Evolutionary conservation across 2,797 vertebrate genomes (phyloP).

Genomic region (Chrosomus eos): DNA sequence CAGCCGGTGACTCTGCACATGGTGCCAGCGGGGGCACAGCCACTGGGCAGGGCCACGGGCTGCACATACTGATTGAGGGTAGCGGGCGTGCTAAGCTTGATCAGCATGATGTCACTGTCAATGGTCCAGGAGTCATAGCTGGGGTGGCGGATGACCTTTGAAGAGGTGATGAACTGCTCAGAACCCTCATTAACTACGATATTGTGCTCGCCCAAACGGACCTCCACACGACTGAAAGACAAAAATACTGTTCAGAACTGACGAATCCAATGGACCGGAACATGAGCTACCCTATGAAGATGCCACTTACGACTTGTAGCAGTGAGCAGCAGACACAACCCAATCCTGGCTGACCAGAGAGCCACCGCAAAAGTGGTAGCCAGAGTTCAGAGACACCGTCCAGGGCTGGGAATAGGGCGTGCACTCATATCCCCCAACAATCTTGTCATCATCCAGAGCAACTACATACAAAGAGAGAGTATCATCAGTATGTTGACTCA

Average conservation of each 20-base stretch:
- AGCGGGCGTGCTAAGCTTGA: slow-evolving; percentile 79
- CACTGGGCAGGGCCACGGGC: slow-evolving; percentile 76
- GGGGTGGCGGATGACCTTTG: slow-evolving; percentile 75
- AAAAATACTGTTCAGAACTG: not conserved
- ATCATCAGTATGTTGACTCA: not conserved
- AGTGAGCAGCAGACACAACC: slow-evolving; percentile 71
- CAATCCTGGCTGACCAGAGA: slow-evolving; percentile 65
- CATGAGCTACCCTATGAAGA: not conserved
- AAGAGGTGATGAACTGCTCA: slow-evolving; percentile 77
- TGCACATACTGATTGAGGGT: slow-evolving; percentile 74
- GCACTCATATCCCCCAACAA: slow-evolving; percentile 69
- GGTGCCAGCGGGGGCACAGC: slow-evolving; percentile 75
- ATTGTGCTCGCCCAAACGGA: slow-evolving; percentile 82
- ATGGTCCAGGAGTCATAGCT: slow-evolving; percentile 64
- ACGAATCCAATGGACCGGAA: slow-evolving; percentile 18
- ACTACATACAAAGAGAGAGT: slow-evolving; percentile 43
- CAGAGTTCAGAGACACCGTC: slow-evolving; percentile 65
- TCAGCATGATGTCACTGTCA: slow-evolving; percentile 87
- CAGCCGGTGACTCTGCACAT: slow-evolving; percentile 79
- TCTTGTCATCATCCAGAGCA: slow-evolving; percentile 65
- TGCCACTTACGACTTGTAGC: slow-evolving; percentile 64
- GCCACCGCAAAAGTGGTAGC: slow-evolving; percentile 64
- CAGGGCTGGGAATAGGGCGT: slow-evolving; percentile 62
- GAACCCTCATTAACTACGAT: slow-evolving; percentile 66
- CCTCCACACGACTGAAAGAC: slow-evolving; percentile 74